These are phyloP conservation scores for Drosophila paracracens DNA, from an alignment of 2,888 invertebrate species.

Conservation along the genomic window DNA sequence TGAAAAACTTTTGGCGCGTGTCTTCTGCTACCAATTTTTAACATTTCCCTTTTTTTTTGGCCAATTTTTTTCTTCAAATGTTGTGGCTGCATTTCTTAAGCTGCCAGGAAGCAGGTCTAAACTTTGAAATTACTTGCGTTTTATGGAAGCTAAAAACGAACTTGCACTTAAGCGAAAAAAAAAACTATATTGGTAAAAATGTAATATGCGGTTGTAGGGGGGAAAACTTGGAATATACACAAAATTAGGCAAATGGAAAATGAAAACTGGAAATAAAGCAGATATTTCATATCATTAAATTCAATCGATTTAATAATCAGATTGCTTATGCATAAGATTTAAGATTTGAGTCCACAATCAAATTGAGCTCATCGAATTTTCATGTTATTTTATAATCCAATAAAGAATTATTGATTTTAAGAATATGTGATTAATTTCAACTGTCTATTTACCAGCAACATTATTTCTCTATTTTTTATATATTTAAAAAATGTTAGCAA, in stretches of 20 bases:
- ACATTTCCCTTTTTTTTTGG: slow-evolving; percentile 10
- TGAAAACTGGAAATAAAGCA: neutral
- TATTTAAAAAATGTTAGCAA: neutral
- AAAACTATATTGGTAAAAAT: slow-evolving; percentile 53
- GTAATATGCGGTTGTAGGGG: slow-evolving; percentile 9
- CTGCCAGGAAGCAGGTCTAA: slow-evolving; percentile 56
- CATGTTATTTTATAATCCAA: neutral
- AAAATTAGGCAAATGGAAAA: neutral
- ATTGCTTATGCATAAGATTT: neutral
- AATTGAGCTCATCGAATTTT: neutral
- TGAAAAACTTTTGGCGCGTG: slow-evolving; percentile 66
- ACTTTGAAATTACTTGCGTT: slow-evolving; percentile 76
- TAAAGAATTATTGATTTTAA: neutral
- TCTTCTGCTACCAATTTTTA: slow-evolving; percentile 69
- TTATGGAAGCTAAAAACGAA: slow-evolving; percentile 35
- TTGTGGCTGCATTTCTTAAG: slow-evolving; percentile 58
- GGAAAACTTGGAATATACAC: neutral
- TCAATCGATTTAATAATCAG: neutral
- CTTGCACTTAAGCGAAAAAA: slow-evolving; percentile 11
- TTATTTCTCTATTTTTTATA: neutral
- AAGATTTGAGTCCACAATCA: no score
- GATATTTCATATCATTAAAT: neutral
- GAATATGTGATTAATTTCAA: no score
- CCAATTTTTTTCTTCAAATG: neutral
- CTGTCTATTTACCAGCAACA: no score